These are phyloP conservation scores for Chaetodon trifasciatus DNA, from an alignment of 2,797 vertebrate genomes.

Conservation along the genomic window DNA sequence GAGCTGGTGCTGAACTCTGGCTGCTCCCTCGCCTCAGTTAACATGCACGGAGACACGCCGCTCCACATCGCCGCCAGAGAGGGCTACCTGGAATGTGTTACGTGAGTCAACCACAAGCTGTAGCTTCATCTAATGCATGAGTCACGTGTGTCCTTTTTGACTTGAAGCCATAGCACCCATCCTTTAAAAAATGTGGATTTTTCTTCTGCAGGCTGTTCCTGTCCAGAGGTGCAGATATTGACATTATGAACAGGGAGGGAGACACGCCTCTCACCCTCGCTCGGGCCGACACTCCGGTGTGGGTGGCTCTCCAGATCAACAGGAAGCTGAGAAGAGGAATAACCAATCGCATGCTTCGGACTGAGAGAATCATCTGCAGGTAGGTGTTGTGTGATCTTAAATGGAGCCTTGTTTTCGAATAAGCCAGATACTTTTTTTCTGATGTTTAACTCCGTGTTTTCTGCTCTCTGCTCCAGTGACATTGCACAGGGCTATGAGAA, in stretches of 20 bases:
- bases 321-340: constrained; percentile 91
- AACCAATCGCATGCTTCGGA: constrained; percentile 88
- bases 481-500: constrained; percentile 95
- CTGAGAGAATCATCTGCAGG: constrained; percentile 93
- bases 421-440: not conserved
- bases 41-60: constrained; percentile 93
- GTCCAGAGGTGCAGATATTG: constrained; percentile 92
- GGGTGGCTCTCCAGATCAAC: constrained; percentile 96
- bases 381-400: constrained; percentile 46
- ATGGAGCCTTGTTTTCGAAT: not conserved
- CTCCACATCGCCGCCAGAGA: constrained; percentile 94
- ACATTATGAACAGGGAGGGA: constrained; percentile 92
- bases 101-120: constrained; percentile 81
- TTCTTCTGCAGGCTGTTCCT: constrained; percentile 88
- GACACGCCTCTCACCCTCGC: constrained; percentile 92
- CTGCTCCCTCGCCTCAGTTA: constrained; percentile 90
- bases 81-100: constrained; percentile 91
- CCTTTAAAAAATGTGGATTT: not conserved
- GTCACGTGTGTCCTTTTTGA: not conserved
- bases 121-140: not conserved
- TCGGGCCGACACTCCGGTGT: constrained; percentile 89
- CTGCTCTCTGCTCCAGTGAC: constrained; percentile 80
- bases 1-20: constrained; percentile 92
- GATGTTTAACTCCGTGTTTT: not conserved
- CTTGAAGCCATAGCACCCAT: not conserved